Evolutionary conservation across 2,113 vertebrate genomes (phyloP).

Genomic region (Pachyramphus minor): DNA sequence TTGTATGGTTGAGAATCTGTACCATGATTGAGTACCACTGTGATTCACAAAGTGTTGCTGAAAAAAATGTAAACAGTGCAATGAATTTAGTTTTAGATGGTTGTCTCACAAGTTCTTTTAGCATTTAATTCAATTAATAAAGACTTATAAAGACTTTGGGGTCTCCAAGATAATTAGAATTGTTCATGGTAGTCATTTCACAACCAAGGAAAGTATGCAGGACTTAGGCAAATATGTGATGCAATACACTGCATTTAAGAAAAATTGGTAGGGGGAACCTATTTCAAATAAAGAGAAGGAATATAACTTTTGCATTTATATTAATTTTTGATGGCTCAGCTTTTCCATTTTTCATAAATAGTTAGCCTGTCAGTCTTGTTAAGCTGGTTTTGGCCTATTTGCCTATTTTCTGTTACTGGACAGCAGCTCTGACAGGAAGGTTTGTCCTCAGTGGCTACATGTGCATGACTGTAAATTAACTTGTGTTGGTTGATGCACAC

Average conservation of each 20-base stretch:
- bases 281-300: neutral
- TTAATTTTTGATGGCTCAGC: neutral
- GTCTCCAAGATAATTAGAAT: neutral
- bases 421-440: neutral
- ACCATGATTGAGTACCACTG: rapidly evolving
- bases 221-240: neutral
- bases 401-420: neutral
- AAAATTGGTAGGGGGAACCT: neutral
- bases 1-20: neutral
- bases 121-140: neutral
- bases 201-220: neutral
- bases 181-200: neutral
- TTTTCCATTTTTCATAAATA: neutral
- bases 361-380: neutral
- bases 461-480: slow-evolving; percentile 32
- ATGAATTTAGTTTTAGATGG: neutral
- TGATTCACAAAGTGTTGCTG: neutral
- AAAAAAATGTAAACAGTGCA: neutral
- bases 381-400: neutral
- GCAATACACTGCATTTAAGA: neutral
- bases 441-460: neutral
- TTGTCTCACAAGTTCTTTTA: neutral
- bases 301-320: neutral
- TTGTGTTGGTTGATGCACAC: neutral
- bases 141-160: neutral